phyloP scores from a whole-genome alignment of 2,113 vertebrate genomes.

The Manacus vitellinus region DNA sequence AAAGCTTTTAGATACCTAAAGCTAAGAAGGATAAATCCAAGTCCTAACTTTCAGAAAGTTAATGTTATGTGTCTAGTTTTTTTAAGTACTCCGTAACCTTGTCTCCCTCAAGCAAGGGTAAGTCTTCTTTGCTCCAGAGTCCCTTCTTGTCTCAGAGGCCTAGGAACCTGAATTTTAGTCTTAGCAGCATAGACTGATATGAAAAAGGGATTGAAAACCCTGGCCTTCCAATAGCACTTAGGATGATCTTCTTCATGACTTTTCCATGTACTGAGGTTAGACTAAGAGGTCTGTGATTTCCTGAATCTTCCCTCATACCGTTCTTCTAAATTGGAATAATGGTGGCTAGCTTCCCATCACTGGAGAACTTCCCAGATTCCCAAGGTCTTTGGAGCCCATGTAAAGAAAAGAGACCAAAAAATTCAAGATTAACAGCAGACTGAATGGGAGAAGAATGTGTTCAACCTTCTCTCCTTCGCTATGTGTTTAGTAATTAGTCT shows the following conservation, averaged over 20 bases:
- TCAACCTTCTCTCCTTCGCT: not conserved
- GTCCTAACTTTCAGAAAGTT: not conserved
- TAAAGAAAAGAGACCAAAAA: not conserved
- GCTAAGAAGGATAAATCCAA: not conserved
- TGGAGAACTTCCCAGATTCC: not conserved
- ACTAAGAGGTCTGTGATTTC: not conserved
- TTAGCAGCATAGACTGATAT: not conserved
- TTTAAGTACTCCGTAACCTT: not conserved
- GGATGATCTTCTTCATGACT: not conserved
- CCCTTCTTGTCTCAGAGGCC: not conserved
- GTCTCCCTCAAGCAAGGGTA: not conserved
- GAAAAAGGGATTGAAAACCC: not conserved
- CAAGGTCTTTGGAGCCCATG: not conserved
- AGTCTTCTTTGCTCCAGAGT: not conserved
- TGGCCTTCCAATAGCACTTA: not conserved
- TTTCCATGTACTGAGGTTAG: not conserved
- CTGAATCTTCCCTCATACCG: not conserved
- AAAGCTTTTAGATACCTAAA: not conserved
- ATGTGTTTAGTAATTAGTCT: not conserved
- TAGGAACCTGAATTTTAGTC: not conserved
- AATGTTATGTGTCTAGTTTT: not conserved
- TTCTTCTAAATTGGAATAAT: not conserved
- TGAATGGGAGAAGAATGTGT: not conserved
- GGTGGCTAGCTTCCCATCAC: not conserved
- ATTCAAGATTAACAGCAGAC: not conserved